Base-by-base conservation (phyloP, 1,140 invertebrate genomes). In the Leptinotarsa undecemlineata region DNA sequence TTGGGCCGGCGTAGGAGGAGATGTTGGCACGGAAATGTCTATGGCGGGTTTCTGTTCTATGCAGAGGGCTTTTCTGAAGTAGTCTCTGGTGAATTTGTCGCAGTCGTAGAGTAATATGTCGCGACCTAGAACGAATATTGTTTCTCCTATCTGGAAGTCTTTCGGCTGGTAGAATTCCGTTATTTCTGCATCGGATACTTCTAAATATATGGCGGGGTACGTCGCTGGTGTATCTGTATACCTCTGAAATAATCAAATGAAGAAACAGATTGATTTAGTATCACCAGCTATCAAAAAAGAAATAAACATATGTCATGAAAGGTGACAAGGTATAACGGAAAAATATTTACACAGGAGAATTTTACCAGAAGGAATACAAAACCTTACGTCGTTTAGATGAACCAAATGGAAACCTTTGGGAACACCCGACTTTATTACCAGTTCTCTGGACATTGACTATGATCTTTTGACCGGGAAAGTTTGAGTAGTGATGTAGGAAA, bases 31-130 rank as follows among this genome's bases (percentile, higher is more conserved):
- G 48, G 80, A 74, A 33, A 83, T 76, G 21, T 74, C 68, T 33
- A 85, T 82, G 8, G 81, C 64, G 2, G 81, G 78, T 73, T 76
- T 79, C 73, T 86, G 85, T 76, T 83, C 79, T 3, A 81, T 81
- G 66, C 82, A 81, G 11, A 85, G 63, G 11, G 83, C 81, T 66
- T 81, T 83, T 47, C 48, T 81, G 68, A 79, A 86, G 83, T 93
- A 96, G 73, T 90, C 90, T 81, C 94, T 89, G 0, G 95, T 96
- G 81, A 93, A 95, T 11, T 87, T 79, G 81, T 96, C 94, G 80
- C 93, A 94, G 82, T 96, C 93, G 76, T 90, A 92, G 3, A 97
- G 84, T 1, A 95, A 85, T 83, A 96, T 93, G 48, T 89, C 86
- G 14, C 91, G 87, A 5, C 90, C 91, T 60, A 92, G 88, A 21